Evolutionary conservation across 2,888 invertebrate genomes (phyloP), one percentile per base, ranked within the genome.

Genomic region (Alloplasta piceator): DNA sequence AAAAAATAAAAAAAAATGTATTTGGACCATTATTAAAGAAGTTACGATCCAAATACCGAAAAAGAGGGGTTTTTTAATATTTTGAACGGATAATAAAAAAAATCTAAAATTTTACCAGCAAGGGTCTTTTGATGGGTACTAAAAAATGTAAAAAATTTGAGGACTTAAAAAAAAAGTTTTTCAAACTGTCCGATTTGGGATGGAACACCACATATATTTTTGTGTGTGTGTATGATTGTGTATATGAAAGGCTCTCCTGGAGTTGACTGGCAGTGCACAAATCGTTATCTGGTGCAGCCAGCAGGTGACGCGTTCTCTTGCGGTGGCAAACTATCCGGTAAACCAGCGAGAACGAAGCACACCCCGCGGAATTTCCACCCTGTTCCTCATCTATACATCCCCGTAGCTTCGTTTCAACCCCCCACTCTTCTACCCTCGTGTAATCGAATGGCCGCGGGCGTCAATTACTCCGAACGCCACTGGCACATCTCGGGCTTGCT

Each of bases 401-500:
- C 48, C 52, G 14, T 14, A 72, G 78, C 67, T 72, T 75, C 78
- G 81, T 74, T 78, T 77, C 46, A 9, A 46, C 10, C 48, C 46
- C 48, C 26, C 48, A 10, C n/a, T 77, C 68, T 66, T 73, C 9
- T 39, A 7, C 16, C 2, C 61, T 50, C 58, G 60, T 71, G 74
- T 81, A 81, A 81, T 81, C 81, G 78, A 81, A 81, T 78, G 81
- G 78, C 81, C 81, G 81, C 81, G 71, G 61, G 81, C 81, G 81
- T 81, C 81, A 81, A 81, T 81, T 81, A 81, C 81, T 55, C 60
- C 64, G 77, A 74, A 60, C 78, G 81, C 74, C 81, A 75, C 66
- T 60, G 81, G 74, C 81, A 78, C 78, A 74, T 66, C 81, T 52
- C 73, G 63, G 39, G 58, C 68, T 68, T n/a, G n/a, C 70, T 56